Base-by-base conservation (phyloP, 1,140 invertebrate species). In the Procambarus virginalis region DNA sequence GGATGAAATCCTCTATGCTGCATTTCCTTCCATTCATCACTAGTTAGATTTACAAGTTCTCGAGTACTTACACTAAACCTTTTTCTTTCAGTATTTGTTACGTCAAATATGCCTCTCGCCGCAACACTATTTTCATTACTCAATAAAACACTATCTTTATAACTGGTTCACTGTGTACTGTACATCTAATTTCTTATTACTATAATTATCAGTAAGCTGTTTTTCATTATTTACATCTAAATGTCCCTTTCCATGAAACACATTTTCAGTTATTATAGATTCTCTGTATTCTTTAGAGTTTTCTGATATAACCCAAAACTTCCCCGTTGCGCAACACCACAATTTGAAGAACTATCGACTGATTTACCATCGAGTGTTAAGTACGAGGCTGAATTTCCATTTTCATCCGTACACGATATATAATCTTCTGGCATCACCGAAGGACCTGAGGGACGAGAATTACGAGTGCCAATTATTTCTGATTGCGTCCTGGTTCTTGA, bases 321-420 rank as follows among this genome's bases (percentile, higher is more conserved):
- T 81, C 6, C 17, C 22, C 60, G 17, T 58, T n/a, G 17, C 3
- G 76, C 9, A 49, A 20, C 76, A 45, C 9, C 9, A 49, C 20
- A 8, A 17, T 49, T 78, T 22, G 10, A 51, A 14, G 48, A 81
- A 51, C 22, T 81, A 10, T 60, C 51, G 22, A 5, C 4, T 20
- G 64, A 49, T 49, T 84, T n/a, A 20, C 20, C 22, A 75, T 75
- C 49, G 49, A 55, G 14, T 3, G 34, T 75, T 20, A 75, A 22
- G 70, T 89, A 89, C 2, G 87, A 84, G 60, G 87, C 68, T 77
- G 87, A 89, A 77, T 89, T 89, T 34, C 87, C 87, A 78, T 89
- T 89, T 82, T 89, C 87, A 84, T 89, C 87, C 14, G 82, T 89
- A 8, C 46, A 51, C n/a, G 79, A 22, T 22, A 22, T 55, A 81